Base-by-base conservation (phyloP, 2,797 vertebrate genomes). In the Pyrocephalus nanus region DNA sequence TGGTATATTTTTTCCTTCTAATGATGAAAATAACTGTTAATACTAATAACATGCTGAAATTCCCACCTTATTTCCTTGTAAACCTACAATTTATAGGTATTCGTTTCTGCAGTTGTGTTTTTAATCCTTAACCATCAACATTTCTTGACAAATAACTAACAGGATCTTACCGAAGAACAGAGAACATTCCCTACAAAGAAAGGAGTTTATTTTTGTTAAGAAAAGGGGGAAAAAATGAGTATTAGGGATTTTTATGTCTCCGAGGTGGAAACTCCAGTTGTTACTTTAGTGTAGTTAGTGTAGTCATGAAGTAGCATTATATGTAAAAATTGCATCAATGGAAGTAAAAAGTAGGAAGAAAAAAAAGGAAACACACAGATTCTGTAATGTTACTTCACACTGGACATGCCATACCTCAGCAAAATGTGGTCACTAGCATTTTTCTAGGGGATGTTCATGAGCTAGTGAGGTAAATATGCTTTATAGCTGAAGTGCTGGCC, bases 181-280 rank as follows among this genome's bases (percentile, higher is more conserved):
- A 93, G 65, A 71, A 36, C 29, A 51, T 94, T 95, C 73, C 25
- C 88, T 87, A 34, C 81, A 89, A 93, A 95, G 88, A 95, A 93
- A 81, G 50, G 71, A 80, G 43, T 95, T 90, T 96, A 95, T 96
- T 97, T 96, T 97, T 97, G 62, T 83, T 82, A 92, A 94, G 86
- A 94, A 42, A 42, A 42, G 40, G 36, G 11, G 11, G 11, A 95
- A 90, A 75, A 19, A 3, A 0, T 40, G n/a, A 60, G 23, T 18
- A 23, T 57, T 72, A 62, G 20, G 27, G 30, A 23, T 91, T 90
- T 80, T 54, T 18, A 36, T 86, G 71, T 79, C 32, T 94, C 42
- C 62, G 61, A 79, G 22, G 23, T 93, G 22, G 43, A 93, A 86
- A 60, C 16, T 89, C 6, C 47, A n/a, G 15, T 47, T 81, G 36